Evolutionary conservation across 2,113 vertebrate species (phyloP).

Genomic region (Lophius piscatorius): DNA sequence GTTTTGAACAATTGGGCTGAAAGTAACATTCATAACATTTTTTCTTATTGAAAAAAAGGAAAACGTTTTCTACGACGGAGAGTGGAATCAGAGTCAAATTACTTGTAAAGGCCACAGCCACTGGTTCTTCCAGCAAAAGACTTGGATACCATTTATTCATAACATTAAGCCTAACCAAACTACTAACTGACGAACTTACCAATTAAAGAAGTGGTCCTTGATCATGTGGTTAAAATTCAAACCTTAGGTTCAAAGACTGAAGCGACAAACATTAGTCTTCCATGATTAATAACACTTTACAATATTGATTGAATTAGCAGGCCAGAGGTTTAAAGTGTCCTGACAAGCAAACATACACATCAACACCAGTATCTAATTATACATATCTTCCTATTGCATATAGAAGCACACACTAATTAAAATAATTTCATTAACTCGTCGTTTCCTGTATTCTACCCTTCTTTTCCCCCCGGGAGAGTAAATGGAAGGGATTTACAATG

Average conservation of each 20-base stretch:
- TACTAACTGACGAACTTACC: conserved; percentile 21
- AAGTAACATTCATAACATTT: too few species aligned
- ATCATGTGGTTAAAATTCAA: conserved; percentile 43
- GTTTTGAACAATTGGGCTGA: conserved; percentile 3
- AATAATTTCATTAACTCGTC: conserved; percentile 62
- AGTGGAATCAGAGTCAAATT: too few species aligned
- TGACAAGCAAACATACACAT: conserved; percentile 40
- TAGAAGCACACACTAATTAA: conserved; percentile 57
- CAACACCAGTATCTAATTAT: conserved; percentile 56
- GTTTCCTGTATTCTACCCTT: conserved; percentile 28
- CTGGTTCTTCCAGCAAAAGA: not conserved
- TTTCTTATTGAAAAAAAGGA: too few species aligned
- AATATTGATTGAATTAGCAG: conserved; percentile 71
- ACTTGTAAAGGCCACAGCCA: conserved; percentile 7
- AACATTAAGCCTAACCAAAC: conserved; percentile 33
- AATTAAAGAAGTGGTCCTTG: conserved; percentile 39
- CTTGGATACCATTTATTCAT: conserved; percentile 40
- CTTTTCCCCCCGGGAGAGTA: conserved; percentile 31
- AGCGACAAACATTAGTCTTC: conserved; percentile 46
- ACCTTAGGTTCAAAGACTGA: conserved; percentile 63
- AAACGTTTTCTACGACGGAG: not conserved
- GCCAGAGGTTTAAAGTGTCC: conserved; percentile 32
- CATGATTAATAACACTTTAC: conserved; percentile 67
- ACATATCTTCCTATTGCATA: conserved; percentile 56
- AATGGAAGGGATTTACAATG: conserved; percentile 40